Conservation (phyloP, 2,888 invertebrate species). For the Lamellibrachia columna region DNA sequence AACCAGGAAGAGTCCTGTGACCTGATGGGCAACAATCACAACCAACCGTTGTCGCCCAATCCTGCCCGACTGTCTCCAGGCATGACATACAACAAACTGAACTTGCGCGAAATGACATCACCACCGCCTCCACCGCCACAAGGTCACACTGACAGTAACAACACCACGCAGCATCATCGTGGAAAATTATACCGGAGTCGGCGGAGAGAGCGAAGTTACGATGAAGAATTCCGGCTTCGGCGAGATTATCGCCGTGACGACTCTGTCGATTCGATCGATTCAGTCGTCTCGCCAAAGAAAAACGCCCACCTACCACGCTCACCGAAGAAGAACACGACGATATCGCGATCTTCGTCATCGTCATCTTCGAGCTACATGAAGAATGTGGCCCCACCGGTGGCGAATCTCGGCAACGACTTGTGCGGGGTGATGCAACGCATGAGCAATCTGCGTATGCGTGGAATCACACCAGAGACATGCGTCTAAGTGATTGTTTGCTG, state of each 20-base stretch:
- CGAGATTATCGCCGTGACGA: conserved; percentile 11
- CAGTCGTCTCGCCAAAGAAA: neutral
- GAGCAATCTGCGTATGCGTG: neutral
- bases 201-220: neutral
- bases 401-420: neutral
- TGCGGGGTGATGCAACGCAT: neutral
- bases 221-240: neutral
- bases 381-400: neutral
- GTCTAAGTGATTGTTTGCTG: neutral
- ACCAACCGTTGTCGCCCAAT: neutral
- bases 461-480: conserved; percentile 3
- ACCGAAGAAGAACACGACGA: neutral
- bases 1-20: neutral
- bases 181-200: conserved; percentile 6
- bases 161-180: neutral
- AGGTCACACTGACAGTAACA: neutral
- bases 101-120: neutral
- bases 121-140: neutral
- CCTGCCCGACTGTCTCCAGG: neutral
- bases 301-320: neutral
- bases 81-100: neutral
- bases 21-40: conserved; percentile 2
- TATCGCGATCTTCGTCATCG: neutral
- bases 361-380: neutral
- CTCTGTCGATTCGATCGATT: neutral